Evolutionary conservation across 35 echinoderm and acorn worm genomes (phyloP).

Genomic region (Stichopus chloronotus): DNA sequence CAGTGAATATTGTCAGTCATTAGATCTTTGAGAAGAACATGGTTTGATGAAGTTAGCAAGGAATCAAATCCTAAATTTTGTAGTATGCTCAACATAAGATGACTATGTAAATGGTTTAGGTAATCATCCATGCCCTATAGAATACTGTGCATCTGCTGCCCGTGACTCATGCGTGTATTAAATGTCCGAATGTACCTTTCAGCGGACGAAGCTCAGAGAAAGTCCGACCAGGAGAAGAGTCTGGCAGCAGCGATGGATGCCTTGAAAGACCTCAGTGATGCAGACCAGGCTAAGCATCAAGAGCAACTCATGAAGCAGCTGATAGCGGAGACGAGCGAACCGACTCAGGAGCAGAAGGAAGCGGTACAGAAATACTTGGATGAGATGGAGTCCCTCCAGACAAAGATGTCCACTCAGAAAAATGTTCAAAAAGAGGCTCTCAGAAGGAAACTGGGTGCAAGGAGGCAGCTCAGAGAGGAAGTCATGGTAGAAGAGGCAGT

Average conservation of each 20-base stretch:
- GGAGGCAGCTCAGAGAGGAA: conserved; percentile 78
- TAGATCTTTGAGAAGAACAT: no score
- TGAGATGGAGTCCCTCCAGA: conserved; percentile 34
- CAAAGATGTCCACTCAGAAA: conserved; percentile 30
- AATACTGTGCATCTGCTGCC: no score
- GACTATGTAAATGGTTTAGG: no score
- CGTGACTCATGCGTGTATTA: no score
- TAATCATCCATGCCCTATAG: no score
- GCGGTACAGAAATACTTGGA: conserved; percentile 69
- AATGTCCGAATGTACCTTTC: not conserved
- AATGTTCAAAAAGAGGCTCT: conserved; percentile 61
- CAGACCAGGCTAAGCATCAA: conserved; percentile 65
- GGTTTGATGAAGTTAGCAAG: no score
- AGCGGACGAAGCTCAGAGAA: conserved; percentile 67
- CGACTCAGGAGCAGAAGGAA: conserved; percentile 58
- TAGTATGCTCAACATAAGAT: no score
- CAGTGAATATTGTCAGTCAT: no score
- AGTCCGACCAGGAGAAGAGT: conserved; percentile 69
- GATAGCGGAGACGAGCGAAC: conserved; percentile 40
- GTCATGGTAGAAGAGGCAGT: conserved; percentile 80
- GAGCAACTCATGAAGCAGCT: conserved; percentile 63
- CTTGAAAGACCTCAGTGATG: conserved; percentile 56
- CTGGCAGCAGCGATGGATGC: conserved; percentile 70
- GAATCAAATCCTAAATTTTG: no score
- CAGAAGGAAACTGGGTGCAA: conserved; percentile 82